Base-by-base conservation (phyloP, 2,113 vertebrate genomes). In the Chamaea fasciata region DNA sequence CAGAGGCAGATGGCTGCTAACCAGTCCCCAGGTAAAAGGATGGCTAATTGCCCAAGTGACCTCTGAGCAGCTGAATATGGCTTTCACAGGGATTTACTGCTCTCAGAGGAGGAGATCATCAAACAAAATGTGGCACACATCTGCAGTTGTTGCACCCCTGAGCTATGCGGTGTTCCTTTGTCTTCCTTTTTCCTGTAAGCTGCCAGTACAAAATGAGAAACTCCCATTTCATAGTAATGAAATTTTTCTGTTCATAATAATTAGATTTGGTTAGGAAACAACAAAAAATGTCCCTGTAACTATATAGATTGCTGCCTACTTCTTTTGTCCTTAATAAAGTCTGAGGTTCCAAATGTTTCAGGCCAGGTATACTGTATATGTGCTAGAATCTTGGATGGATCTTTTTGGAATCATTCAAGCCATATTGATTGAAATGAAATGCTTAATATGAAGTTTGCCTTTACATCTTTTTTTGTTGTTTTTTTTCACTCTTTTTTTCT, bases 1-100 rank as follows among this genome's bases (percentile, higher is more conserved):
- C 97, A 98, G 74, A 98, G 99, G 50, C 99, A 99, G 92, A 98
- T 99, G 98, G 98, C 98, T 95, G 98, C 98, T 94, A 99, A 91
- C 94, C 99, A 99, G 96, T 97, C 97, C 31, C 93, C 98, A 96
- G 99, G 99, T 99, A 97, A 92, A 64, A 77, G 69, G 11, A 49
- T 39, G 33, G 27, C 33, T 90, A 19, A 70, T 86, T 84, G 68
- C 70, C n/a, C 24, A 70, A 33, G 50, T 81, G 76, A 70, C 77
- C 68, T 73, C 83, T 92, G 88, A 83, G 87, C 64, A 75, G 87
- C 2, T 82, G 71, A 52, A 53, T 69, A 56, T 35, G 68, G 52
- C 71, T 82, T 82, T 91, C 41, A 55, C 35, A 39, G 63, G 55
- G 47, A 63, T 84, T 68, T 63, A 83, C 24, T 81, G 60, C 59